Evolutionary conservation across 2,888 invertebrate species (phyloP).

Genomic region (Lutraria lutraria): DNA sequence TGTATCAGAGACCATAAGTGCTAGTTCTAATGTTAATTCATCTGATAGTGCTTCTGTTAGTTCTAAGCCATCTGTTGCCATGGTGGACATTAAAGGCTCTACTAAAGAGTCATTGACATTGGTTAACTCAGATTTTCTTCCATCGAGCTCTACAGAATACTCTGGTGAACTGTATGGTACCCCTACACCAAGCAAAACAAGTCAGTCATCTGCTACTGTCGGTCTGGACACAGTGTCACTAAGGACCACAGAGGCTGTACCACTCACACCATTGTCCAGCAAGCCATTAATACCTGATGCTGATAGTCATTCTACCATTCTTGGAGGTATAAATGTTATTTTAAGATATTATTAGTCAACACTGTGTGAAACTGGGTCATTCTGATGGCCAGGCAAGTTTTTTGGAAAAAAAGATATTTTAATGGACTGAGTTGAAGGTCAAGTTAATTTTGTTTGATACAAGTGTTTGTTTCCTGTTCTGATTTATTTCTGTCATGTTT

Average conservation of each 20-base stretch:
- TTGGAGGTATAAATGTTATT: conserved; percentile 52
- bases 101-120: not conserved
- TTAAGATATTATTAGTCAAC: too few species aligned
- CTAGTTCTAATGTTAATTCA: too few species aligned
- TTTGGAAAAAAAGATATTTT: too few species aligned
- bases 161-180: conserved; percentile 53
- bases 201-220: conserved; percentile 32
- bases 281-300: conserved; percentile 57
- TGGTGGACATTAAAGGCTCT: not conserved
- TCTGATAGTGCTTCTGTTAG: conserved; percentile 6
- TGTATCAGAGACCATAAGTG: not conserved
- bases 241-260: conserved; percentile 57
- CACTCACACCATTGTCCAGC: conserved; percentile 50
- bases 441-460: too few species aligned
- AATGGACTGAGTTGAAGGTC: too few species aligned
- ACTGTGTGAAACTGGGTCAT: too few species aligned
- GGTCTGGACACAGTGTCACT: conserved; percentile 40
- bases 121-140: not conserved
- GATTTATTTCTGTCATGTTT: too few species aligned
- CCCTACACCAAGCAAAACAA: conserved; percentile 54
- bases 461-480: too few species aligned
- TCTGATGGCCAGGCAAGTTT: too few species aligned
- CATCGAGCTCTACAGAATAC: conserved; percentile 26
- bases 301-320: conserved; percentile 50
- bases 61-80: not conserved